phyloP scores from a whole-genome alignment of 2,888 invertebrate genomes.

The Drosophila mercatorum region DNA sequence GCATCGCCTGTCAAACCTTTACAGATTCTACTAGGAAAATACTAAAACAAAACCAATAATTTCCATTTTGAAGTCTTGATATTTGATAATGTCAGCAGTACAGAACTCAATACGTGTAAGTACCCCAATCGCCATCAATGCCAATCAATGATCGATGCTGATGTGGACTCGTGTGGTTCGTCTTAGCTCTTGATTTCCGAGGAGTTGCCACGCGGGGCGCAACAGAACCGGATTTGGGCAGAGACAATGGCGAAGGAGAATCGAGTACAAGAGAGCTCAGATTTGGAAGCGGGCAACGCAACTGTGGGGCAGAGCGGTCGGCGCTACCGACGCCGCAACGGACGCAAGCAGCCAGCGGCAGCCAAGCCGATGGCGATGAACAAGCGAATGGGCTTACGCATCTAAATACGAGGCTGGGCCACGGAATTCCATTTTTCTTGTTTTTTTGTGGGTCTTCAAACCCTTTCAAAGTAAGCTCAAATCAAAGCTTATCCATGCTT shows the following conservation, averaged over 20 bases:
- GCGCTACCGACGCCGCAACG: neutral
- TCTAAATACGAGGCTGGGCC: neutral
- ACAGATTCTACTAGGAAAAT: neutral
- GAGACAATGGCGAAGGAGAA: neutral
- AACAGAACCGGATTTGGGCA: neutral
- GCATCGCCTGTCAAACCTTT: neutral
- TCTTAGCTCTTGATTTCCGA: neutral
- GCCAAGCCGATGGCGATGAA: neutral
- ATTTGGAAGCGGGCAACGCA: neutral
- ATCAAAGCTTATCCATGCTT: no score
- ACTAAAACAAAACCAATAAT: neutral
- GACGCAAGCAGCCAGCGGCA: neutral
- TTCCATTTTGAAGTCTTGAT: neutral
- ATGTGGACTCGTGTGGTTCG: neutral
- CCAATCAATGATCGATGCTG: neutral
- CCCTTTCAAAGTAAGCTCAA: neutral
- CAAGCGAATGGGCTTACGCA: neutral
- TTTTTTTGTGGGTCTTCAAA: neutral
- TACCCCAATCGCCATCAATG: neutral
- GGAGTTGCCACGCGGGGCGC: neutral
- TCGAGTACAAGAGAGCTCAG: neutral
- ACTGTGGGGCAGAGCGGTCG: no score
- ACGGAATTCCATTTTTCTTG: neutral
- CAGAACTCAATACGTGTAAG: neutral
- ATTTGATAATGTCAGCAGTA: neutral